Evolutionary conservation across 2,797 vertebrate species (phyloP), one percentile per base, ranked within the genome.

Genomic region (Benthosema pterotum): DNA sequence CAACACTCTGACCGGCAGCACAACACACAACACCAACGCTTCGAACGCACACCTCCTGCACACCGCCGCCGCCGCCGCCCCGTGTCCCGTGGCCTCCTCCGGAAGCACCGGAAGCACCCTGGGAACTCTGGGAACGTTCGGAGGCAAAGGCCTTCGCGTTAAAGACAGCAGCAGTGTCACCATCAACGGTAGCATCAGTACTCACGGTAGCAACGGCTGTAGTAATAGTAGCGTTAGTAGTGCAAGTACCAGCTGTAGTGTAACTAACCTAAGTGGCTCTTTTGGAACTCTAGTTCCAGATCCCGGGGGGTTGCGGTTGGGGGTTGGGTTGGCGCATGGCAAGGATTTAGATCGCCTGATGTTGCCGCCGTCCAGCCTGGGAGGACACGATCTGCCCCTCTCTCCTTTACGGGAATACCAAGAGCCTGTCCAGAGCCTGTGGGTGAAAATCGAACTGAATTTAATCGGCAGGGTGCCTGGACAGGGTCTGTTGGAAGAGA

Each of bases 401-500:
- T 96, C 96, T 25, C 96, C 96, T 0, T 68, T 96, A 15, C 90
- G 86, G 72, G 96, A 98, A 42, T 94, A 91, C 1, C 94, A 94
- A 63, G 94, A 95, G 16, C n/a, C n/a, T n/a, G 80, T 92, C 56
- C 96, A 95, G 85, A 96, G 93, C 61, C 90, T 99, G 55, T 99
- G 97, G 97, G 97, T 99, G 80, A 98, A 98, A 89, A 97, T 99
- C 66, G 93, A 98, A 64, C 93, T 98, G 71, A 93, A 90, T 74
- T 90, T 98, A 52, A 90, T 99, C 46, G 93, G 93, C 52, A 93
- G 94, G 80, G 92, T 96, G 57, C 97, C 97, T 0, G 94, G 94
- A 18, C 94, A 93, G 84, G 91, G 58, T n/a, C n/a, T n/a, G 19
- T 7, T 11, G 14, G 22, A 9, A 77, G 66, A 19, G 85, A 84